A percentile compares a stretch with the other conserved stretches of the same genome.
Conservation (phyloP, 2,888 invertebrate genomes). For the Drosophila paramelanica region DNA sequence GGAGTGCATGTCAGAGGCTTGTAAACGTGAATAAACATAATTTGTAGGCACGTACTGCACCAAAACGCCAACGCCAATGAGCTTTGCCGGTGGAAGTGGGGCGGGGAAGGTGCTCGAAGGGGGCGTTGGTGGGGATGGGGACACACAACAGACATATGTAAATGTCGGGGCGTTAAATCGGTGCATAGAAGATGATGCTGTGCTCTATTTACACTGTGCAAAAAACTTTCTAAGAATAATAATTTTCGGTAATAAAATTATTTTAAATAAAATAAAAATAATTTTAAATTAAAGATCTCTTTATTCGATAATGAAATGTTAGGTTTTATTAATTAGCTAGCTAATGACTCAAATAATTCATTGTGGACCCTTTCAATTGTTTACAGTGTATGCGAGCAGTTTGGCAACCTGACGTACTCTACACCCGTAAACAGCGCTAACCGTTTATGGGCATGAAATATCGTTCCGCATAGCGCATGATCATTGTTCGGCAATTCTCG, state of each 20-base stretch:
- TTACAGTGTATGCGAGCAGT: slow-evolving; percentile 37
- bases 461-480: slow-evolving; percentile 68
- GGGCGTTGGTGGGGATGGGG: slow-evolving; percentile 23
- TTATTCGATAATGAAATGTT: too few species aligned
- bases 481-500: slow-evolving; percentile 70
- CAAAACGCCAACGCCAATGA: slow-evolving; percentile 73
- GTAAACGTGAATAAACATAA: slow-evolving; percentile 80
- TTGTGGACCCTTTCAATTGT: not conserved
- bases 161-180: slow-evolving; percentile 81
- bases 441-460: slow-evolving; percentile 80
- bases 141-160: slow-evolving; percentile 67
- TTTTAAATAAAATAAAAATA: too few species aligned
- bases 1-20: slow-evolving; percentile 78
- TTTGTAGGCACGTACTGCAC: slow-evolving; percentile 74
- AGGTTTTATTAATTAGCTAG: too few species aligned
- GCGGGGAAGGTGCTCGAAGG: not conserved
- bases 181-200: slow-evolving; percentile 65
- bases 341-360: not conserved
- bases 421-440: slow-evolving; percentile 55
- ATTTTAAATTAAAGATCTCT: too few species aligned
- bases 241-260: too few species aligned
- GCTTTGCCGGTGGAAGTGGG: slow-evolving; percentile 18
- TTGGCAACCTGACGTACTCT: slow-evolving; percentile 51
- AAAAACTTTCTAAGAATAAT: slow-evolving; percentile 29
- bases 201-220: slow-evolving; percentile 34